Evolutionary conservation across 2,797 vertebrate genomes (phyloP), one percentile per base, ranked within the genome.

Genomic region (Triplophysa bombifrons): DNA sequence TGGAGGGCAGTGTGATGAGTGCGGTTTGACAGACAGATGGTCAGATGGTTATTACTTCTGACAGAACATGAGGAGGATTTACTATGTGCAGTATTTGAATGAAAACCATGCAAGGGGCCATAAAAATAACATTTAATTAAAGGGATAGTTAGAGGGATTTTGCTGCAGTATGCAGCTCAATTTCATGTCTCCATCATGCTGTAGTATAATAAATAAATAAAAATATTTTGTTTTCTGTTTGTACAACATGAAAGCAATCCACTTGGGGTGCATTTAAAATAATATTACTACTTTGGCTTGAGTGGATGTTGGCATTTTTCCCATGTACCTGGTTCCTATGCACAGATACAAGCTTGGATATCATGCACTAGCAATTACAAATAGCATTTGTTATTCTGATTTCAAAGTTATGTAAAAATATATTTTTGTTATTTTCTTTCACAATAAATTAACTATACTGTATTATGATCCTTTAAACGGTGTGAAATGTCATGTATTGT

Each of bases 1-100:
- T 60, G 48, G 69, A 58, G 76, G 76, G 76, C 74, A 76, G 48
- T 56, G 63, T 55, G 46, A 72, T 61, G 72, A 82, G 72, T 22
- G 14, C 2, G 41, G 50, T 68, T 65, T 78, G 79, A 84, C 82
- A 84, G 82, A 75, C 75, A 82, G 79, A 64, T 46, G 63, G 61
- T 63, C 83, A 81, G 83, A 84, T 82, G 83, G 83, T 71, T 74
- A 82, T 79, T 80, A 71, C 68, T 63, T 75, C 63, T 78, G 46
- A 72, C 56, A 64, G 76, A 82, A 53, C 65, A 53, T 78, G 68
- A 69, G 60, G 71, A 58, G n/a, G 65, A 65, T 68, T 61, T 65
- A 22, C 67, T 61, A 75, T 72, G 58, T 53, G 51, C 67, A 75
- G 55, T 65, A 68, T 70, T 27, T 13, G 34, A 76, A 76, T 68